Evolutionary conservation across 2,113 vertebrate species (phyloP).

Genomic region (Antechinus stuartii): DNA sequence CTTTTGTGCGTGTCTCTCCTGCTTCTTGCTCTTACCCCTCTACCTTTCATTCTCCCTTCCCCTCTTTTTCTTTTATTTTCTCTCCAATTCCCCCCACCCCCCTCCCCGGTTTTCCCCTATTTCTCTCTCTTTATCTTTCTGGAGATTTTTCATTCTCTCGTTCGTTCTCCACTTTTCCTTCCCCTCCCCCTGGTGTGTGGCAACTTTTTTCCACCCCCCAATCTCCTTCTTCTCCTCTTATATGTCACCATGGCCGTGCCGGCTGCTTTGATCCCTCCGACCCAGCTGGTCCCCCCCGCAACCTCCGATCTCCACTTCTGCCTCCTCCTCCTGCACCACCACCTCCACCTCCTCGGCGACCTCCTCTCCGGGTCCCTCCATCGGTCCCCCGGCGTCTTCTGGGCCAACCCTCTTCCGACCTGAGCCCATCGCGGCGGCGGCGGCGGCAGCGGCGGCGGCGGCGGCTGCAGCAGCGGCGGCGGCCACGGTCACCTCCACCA

Average conservation of each 20-base stretch:
- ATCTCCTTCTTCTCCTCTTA: constrained; percentile 68
- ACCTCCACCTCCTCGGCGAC: constrained; percentile 89
- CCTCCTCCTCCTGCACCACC: constrained; percentile 86
- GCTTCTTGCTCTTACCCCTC: constrained; percentile 73
- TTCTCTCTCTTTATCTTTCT: neutral
- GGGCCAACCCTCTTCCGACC: constrained; percentile 92
- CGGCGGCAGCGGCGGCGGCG: constrained; percentile 68
- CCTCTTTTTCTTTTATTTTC: neutral
- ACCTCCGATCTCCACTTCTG: constrained; percentile 91
- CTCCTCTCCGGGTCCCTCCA: constrained; percentile 92
- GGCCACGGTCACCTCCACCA: constrained; percentile 60
- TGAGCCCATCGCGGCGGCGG: constrained; percentile 85
- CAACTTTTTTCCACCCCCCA: constrained; percentile 67
- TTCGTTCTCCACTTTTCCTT: constrained; percentile 47
- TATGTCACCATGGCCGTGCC: constrained; percentile 97
- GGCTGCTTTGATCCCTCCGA: constrained; percentile 95
- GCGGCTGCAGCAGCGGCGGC: constrained; percentile 57
- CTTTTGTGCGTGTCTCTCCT: constrained; percentile 77
- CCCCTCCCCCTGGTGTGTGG: constrained; percentile 66
- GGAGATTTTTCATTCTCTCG: constrained; percentile 20
- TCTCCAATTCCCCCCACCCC: neutral
- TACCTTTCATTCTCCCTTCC: constrained; percentile 59
- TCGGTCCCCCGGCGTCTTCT: constrained; percentile 84
- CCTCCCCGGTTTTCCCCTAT: neutral
- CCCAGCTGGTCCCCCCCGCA: constrained; percentile 91